These are phyloP conservation scores for Meloidogyne floridensis DNA, from an alignment of 1,140 invertebrate species.

Conservation along the genomic window DNA sequence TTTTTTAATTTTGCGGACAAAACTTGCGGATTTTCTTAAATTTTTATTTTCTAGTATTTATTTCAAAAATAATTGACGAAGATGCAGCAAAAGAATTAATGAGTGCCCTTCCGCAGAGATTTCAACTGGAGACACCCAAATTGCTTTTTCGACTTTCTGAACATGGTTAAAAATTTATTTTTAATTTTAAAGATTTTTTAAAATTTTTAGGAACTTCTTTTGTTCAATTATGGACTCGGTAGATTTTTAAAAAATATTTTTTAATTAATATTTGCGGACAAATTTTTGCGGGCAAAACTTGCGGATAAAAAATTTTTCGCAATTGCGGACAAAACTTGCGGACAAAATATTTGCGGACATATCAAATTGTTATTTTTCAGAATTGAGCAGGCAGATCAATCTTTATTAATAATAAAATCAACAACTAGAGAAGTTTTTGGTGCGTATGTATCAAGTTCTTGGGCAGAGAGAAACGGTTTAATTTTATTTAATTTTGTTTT, in stretches of 20 bases:
- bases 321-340: too few relatives aligned
- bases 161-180: constrained; percentile 56
- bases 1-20: too few relatives aligned
- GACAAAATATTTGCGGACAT: too few relatives aligned
- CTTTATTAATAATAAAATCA: constrained; percentile 55
- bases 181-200: neutral
- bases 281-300: too few relatives aligned
- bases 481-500: neutral
- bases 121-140: constrained; percentile 60
- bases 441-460: constrained; percentile 58
- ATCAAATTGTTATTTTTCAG: constrained; percentile 37
- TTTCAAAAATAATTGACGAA: constrained; percentile 43
- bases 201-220: constrained; percentile 22
- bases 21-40: constrained; percentile 1
- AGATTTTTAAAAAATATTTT: neutral
- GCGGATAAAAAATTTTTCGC: too few relatives aligned
- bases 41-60: constrained; percentile 27
- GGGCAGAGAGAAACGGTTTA: constrained; percentile 52
- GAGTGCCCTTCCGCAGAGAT: constrained; percentile 52
- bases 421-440: constrained; percentile 59
- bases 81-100: constrained; percentile 61
- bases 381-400: constrained; percentile 63
- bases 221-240: constrained; percentile 59
- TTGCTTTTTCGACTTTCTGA: constrained; percentile 59
- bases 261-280: neutral